Conservation (phyloP, 2,888 invertebrate species). For the Scelioninae gen. 1 region DNA sequence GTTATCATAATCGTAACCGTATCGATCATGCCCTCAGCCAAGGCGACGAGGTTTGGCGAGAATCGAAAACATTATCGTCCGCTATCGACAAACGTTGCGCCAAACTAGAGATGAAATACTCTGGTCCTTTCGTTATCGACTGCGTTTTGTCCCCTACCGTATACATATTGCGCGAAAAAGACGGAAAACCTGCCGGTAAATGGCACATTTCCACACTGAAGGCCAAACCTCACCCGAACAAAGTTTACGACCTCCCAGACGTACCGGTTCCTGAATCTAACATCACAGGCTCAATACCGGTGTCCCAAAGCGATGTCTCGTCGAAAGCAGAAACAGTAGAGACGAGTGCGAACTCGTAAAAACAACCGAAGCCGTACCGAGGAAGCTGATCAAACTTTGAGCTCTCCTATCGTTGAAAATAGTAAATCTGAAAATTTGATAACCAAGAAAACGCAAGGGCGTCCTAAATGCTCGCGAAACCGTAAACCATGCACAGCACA, state of each 20-base stretch:
- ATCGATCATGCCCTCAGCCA: slow-evolving; percentile 7
- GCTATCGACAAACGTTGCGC: slow-evolving; percentile 23
- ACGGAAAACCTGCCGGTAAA: neutral
- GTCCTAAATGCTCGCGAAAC: too few relatives aligned
- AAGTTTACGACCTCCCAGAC: neutral
- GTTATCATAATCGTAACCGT: slow-evolving; percentile 35
- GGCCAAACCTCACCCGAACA: neutral
- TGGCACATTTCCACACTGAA: slow-evolving; percentile 6
- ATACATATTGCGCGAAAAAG: neutral
- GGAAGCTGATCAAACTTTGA: too few relatives aligned
- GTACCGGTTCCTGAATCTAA: neutral
- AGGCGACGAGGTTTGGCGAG: slow-evolving; percentile 38
- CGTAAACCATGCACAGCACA: too few relatives aligned
- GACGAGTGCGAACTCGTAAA: too few relatives aligned
- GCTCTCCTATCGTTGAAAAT: too few relatives aligned
- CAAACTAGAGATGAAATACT: slow-evolving; percentile 16
- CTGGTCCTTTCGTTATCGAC: slow-evolving; percentile 8
- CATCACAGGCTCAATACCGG: too few relatives aligned
- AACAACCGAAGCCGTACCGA: too few relatives aligned
- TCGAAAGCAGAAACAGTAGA: too few relatives aligned
- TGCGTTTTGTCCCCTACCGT: slow-evolving; percentile 13
- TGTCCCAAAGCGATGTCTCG: too few relatives aligned
- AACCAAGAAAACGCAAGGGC: too few relatives aligned
- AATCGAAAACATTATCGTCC: slow-evolving; percentile 31
- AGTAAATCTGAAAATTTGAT: too few relatives aligned